Evolutionary conservation across 2,888 invertebrate species (phyloP).

Genomic region (Drosophila kanekoi): DNA sequence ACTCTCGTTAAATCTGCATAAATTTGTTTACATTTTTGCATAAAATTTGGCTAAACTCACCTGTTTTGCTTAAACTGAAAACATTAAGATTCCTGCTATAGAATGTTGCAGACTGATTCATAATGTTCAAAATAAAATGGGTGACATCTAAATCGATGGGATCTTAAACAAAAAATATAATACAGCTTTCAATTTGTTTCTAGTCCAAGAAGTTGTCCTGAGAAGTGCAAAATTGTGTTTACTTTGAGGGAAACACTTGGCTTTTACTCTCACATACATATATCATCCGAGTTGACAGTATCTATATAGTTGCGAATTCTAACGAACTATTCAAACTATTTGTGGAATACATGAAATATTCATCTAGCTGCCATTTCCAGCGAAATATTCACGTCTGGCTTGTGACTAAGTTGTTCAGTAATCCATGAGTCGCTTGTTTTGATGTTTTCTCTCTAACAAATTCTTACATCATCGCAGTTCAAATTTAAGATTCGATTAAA

Average conservation of each 20-base stretch:
- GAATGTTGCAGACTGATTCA: conserved; percentile 3
- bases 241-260: no score
- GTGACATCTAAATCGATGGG: neutral
- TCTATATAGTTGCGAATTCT: neutral
- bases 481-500: conserved; percentile 1
- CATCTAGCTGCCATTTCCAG: neutral
- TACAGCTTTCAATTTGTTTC: neutral
- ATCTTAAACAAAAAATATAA: neutral
- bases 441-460: neutral
- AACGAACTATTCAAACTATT: neutral
- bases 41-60: conserved; percentile 6
- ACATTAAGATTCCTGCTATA: neutral
- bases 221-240: neutral
- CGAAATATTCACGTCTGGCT: neutral
- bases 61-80: neutral
- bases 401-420: conserved; percentile 4
- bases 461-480: conserved; percentile 9
- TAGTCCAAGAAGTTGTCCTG: no score
- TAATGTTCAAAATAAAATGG: conserved; percentile 1
- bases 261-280: no score
- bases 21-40: neutral
- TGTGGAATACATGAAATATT: neutral
- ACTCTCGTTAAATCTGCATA: neutral
- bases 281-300: neutral
- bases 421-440: conserved; percentile 5